Evolutionary conservation across 2,888 invertebrate species (phyloP), one percentile per base, ranked within the genome.

Genomic region (Poecilus cupreus): DNA sequence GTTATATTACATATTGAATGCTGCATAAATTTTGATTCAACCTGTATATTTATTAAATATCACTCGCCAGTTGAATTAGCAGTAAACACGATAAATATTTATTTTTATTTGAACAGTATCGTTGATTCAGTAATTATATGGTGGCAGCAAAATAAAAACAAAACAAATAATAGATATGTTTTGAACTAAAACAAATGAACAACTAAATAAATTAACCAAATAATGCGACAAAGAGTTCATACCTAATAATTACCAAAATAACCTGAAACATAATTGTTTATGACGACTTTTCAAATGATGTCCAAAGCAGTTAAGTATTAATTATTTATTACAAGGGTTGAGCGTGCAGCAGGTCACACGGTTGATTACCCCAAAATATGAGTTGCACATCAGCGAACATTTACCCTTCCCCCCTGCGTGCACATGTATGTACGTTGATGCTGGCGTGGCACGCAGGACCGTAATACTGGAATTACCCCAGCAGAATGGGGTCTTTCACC

Each of bases 281-380:
- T 75, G 51, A 75, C 75, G 75, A 75, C 75, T 75, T 75, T 75
- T 72, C 43, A 46, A 26, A 72, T 46, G 75, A 32, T 49, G 75
- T 75, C 75, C 26, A 72, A 22, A 43, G 32, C 75, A 75, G 49
- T 75, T 75, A 75, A 75, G 75, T 75, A 51, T 49, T 51, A 51
- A 75, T 75, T 75, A 75, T 51, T 75, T 75, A 75, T 75, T 75
- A 75, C 75, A 75, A 75, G 75, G 75, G 75, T 51, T 46, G 46
- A 39, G 39, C 39, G 75, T 75, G 32, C 49, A 72, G 43, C 72
- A 72, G 72, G 72, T 72, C 72, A 72, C 24, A 75, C 51, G 75
- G 49, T 32, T 51, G 75, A 75, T 72, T 72, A 72, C 72, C 72
- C 72, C 46, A 49, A 72, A 72, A 72, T 72, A 75, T 75, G 75